Evolutionary conservation across 2,888 invertebrate species (phyloP).

Genomic region (Drosophila acutilabella): DNA sequence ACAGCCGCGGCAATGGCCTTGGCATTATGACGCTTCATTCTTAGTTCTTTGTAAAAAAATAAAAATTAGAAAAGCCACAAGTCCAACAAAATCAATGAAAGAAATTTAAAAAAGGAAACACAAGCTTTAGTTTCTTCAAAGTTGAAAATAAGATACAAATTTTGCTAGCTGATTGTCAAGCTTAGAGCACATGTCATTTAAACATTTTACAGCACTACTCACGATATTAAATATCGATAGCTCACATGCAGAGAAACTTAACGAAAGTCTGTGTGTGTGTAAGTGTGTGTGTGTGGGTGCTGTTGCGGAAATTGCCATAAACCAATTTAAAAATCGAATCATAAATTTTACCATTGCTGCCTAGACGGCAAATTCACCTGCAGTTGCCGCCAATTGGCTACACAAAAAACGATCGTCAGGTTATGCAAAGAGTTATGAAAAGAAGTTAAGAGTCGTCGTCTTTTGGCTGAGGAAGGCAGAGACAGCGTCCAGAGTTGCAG

Average conservation of each 20-base stretch:
- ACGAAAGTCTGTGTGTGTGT: conserved; percentile 5
- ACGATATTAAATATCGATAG: conserved; percentile 29
- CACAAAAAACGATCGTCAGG: conserved; percentile 48
- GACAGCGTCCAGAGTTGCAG: neutral
- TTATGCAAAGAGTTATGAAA: conserved; percentile 66
- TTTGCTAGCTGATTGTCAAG: conserved; percentile 11
- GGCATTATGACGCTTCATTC: conserved; percentile 59
- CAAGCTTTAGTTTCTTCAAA: neutral
- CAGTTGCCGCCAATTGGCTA: conserved; percentile 48
- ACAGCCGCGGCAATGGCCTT: conserved; percentile 45
- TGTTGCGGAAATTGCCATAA: conserved; percentile 64
- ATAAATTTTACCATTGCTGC: conserved; percentile 60
- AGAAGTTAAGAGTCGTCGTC: neutral
- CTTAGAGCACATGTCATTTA: neutral
- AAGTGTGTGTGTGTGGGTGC: conserved; percentile 30
- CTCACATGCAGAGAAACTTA: neutral
- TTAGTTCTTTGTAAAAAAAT: conserved; percentile 1
- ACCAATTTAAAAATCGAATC: conserved; percentile 69
- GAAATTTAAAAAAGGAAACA: neutral
- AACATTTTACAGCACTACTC: conserved; percentile 2
- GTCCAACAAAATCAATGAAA: neutral
- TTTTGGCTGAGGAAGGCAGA: too few species aligned
- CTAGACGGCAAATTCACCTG: conserved; percentile 63
- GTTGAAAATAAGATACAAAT: conserved; percentile 1
- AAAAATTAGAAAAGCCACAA: neutral